Conservation (phyloP, 2,797 vertebrate genomes). For the Chloroceryle inda region DNA sequence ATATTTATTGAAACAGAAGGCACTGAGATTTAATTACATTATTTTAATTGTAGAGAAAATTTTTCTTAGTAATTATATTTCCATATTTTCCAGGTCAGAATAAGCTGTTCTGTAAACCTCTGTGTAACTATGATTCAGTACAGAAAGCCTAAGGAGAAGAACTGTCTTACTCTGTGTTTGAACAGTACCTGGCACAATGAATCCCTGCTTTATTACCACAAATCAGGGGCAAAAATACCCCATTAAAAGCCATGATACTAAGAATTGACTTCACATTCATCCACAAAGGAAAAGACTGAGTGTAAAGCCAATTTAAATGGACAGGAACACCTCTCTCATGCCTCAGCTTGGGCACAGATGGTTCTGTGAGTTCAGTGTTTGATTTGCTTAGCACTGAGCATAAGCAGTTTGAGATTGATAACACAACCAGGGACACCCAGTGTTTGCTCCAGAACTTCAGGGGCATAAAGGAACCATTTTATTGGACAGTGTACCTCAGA, state of each 20-base stretch:
- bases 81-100: not conserved
- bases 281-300: rapidly evolving
- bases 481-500: rapidly evolving
- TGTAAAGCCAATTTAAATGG: not conserved
- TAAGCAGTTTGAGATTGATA: not conserved
- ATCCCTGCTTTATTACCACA: not conserved
- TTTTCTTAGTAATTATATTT: not conserved
- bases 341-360: not conserved
- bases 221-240: not conserved
- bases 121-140: not conserved
- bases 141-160: not conserved
- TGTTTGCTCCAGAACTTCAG: not conserved
- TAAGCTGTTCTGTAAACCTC: not conserved
- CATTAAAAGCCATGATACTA: rapidly evolving
- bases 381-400: not conserved
- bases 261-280: not conserved
- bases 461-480: not conserved
- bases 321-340: not conserved
- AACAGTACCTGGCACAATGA: not conserved
- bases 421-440: not conserved
- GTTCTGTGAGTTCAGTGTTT: rapidly evolving
- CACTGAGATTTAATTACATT: not conserved
- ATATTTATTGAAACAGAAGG: conserved; percentile 19
- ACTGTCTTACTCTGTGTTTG: not conserved
- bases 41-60: not conserved